Conservation (phyloP, 2,113 vertebrate genomes). For the Boleophthalmus pectinirostris region DNA sequence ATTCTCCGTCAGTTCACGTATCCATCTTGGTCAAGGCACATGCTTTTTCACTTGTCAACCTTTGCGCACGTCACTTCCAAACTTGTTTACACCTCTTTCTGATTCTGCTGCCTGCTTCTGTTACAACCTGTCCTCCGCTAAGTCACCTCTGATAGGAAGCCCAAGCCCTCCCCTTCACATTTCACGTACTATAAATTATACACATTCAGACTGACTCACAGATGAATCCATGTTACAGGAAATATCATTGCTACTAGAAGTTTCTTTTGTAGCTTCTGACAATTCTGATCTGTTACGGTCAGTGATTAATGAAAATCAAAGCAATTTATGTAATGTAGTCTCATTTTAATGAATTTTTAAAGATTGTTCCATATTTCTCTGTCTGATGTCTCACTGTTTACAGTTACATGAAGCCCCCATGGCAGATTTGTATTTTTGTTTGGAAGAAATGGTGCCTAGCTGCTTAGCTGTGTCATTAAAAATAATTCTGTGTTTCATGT, state of each 20-base stretch:
- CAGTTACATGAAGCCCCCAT: no score
- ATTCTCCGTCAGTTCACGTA: constrained; percentile 19
- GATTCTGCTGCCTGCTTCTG: constrained; percentile 19
- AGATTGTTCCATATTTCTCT: no score
- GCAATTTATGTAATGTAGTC: no score
- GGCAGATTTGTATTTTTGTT: no score
- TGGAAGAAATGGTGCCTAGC: no score
- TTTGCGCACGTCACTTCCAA: constrained; percentile 28
- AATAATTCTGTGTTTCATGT: not conserved
- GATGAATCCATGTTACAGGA: not conserved
- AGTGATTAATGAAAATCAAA: not conserved
- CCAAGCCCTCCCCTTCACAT: not conserved
- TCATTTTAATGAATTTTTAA: no score
- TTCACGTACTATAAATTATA: not conserved
- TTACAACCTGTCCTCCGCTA: constrained; percentile 15
- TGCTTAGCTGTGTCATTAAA: not conserved
- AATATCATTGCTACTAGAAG: not conserved
- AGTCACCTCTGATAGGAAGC: constrained; percentile 14
- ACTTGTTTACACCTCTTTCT: constrained; percentile 39
- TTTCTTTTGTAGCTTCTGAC: not conserved
- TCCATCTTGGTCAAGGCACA: constrained; percentile 2
- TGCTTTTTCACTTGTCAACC: constrained; percentile 21
- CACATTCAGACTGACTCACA: not conserved
- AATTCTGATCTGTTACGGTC: not conserved
- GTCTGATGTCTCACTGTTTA: no score